These are phyloP conservation scores for Micrastur ruficollis DNA, from an alignment of 2,797 vertebrate species.

Conservation along the genomic window DNA sequence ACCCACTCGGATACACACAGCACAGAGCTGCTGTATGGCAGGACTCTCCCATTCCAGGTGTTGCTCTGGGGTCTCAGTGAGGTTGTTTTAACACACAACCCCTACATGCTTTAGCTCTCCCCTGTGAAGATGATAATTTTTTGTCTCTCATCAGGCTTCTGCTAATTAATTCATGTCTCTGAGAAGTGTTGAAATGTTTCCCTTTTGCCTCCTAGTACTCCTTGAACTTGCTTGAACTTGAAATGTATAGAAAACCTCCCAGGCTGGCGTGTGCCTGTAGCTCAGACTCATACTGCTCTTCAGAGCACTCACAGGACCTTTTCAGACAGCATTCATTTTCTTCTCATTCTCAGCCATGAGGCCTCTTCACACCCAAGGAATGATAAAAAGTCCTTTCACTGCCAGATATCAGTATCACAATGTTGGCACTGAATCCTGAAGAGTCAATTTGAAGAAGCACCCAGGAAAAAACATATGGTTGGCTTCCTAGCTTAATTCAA, in stretches of 20 bases:
- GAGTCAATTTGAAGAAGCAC: not conserved
- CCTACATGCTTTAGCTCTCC: not conserved
- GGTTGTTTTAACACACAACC: not conserved
- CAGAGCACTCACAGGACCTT: not conserved
- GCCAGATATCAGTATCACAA: not conserved
- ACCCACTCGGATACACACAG: rapidly evolving
- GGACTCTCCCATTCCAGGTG: not conserved
- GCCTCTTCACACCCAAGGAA: not conserved
- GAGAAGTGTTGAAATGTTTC: not conserved
- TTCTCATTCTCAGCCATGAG: not conserved
- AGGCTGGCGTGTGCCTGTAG: not conserved
- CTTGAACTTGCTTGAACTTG: not conserved
- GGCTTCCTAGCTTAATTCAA: not conserved
- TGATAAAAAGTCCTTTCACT: not conserved
- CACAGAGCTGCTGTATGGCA: not conserved
- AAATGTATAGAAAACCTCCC: not conserved
- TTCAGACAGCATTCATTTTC: not conserved
- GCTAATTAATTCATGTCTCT: not conserved
- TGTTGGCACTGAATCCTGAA: not conserved
- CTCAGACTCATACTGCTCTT: not conserved
- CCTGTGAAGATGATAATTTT: not conserved
- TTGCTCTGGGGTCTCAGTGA: not conserved
- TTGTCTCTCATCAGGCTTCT: not conserved
- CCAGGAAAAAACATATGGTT: not conserved
- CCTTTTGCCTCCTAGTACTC: not conserved